A percentile compares a stretch with the other conserved stretches of the same genome.
phyloP scores from a whole-genome alignment of 2,888 invertebrate species.

The Branchellion lobata region DNA sequence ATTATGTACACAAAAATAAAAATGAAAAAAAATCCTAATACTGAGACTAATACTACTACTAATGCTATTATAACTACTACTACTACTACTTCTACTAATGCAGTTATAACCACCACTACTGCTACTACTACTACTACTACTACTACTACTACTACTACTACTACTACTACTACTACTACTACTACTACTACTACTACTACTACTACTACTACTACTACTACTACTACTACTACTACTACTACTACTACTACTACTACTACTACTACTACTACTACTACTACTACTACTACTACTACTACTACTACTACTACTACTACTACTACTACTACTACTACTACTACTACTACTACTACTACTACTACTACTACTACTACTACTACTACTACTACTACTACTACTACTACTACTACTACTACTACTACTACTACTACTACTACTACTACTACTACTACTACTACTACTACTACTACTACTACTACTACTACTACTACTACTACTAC shows the following conservation, averaged over 20 bases:
- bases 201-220: slow-evolving; percentile 20
- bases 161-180: not conserved
- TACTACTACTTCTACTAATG: too few species aligned
- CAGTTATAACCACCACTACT: not conserved
- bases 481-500: not conserved
- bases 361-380: slow-evolving; percentile 7
- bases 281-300: slow-evolving; percentile 3
- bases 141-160: not conserved
- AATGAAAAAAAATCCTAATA: too few species aligned
- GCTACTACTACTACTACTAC: not conserved
- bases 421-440: slow-evolving; percentile 7
- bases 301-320: slow-evolving; percentile 3
- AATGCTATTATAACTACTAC: too few species aligned
- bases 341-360: slow-evolving; percentile 1
- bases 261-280: slow-evolving; percentile 3
- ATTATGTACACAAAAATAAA: too few species aligned
- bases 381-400: slow-evolving; percentile 3
- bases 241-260: slow-evolving; percentile 3
- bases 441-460: slow-evolving; percentile 2
- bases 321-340: slow-evolving; percentile 1
- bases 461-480: not conserved
- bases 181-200: not conserved
- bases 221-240: slow-evolving; percentile 1
- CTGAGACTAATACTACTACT: too few species aligned
- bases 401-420: slow-evolving; percentile 7